Evolutionary conservation across 2,113 vertebrate species (phyloP).

Genomic region (Albula glossodonta): DNA sequence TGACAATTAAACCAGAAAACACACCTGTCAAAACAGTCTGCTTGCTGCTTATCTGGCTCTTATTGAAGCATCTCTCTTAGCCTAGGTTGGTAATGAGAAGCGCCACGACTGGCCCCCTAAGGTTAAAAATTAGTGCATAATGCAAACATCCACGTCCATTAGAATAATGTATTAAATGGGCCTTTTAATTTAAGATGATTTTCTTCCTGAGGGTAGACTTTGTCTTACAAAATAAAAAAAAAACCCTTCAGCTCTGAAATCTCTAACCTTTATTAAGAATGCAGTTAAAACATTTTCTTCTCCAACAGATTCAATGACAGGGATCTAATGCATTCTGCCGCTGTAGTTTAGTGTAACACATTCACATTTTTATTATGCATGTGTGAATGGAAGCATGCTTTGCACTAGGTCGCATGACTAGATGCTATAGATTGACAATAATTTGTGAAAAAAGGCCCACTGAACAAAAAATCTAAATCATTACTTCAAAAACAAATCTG

Average conservation of each 20-base stretch:
- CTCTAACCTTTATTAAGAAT: background rate
- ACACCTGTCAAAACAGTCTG: background rate
- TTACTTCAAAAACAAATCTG: too few relatives aligned
- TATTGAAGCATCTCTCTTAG: background rate
- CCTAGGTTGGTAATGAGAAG: background rate
- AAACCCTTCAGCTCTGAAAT: background rate
- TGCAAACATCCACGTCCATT: background rate
- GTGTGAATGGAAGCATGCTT: too few relatives aligned
- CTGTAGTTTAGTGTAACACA: too few relatives aligned
- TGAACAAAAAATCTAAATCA: too few relatives aligned
- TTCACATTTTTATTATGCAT: too few relatives aligned
- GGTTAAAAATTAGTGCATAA: background rate
- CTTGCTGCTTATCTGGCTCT: background rate
- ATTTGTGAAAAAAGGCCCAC: too few relatives aligned
- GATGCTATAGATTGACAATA: too few relatives aligned
- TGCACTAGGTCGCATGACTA: too few relatives aligned
- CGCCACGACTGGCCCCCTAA: background rate
- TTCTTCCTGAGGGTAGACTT: background rate
- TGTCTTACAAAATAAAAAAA: background rate
- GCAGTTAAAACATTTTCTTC: background rate
- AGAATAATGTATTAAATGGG: conserved; percentile 1
- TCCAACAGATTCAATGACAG: background rate
- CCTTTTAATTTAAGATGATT: conserved; percentile 14
- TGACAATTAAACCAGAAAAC: background rate
- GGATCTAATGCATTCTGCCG: too few relatives aligned